These are phyloP conservation scores for Silurus asotus DNA, from an alignment of 2,113 vertebrate genomes.

Conservation along the genomic window DNA sequence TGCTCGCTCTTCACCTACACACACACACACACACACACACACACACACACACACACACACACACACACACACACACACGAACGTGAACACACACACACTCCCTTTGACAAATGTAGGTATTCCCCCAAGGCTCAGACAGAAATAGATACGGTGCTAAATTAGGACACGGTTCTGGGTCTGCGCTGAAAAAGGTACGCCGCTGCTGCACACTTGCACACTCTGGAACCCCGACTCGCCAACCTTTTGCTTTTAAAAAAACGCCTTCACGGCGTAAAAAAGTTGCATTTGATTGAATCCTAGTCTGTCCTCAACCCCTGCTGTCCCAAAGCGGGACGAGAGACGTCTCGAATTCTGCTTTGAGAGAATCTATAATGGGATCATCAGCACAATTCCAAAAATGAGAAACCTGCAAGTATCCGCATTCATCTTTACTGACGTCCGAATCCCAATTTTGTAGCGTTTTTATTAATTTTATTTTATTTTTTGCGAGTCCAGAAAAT, in stretches of 20 bases:
- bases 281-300: not conserved
- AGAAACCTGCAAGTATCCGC: not conserved
- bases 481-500: not conserved
- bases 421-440: not conserved
- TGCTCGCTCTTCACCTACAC: constrained; percentile 17
- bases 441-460: too few relatives aligned
- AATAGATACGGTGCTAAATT: constrained; percentile 76
- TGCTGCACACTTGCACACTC: not conserved
- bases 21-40: not conserved
- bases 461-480: not conserved
- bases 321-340: not conserved
- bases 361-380: not conserved
- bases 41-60: not conserved
- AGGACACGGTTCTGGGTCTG: constrained; percentile 59
- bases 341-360: not conserved
- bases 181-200: constrained; percentile 43
- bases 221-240: not conserved
- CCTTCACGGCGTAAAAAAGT: not conserved
- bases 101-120: constrained; percentile 68
- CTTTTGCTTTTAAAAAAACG: not conserved
- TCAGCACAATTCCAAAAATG: not conserved
- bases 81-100: constrained; percentile 31
- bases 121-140: constrained; percentile 67
- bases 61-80: not conserved
- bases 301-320: not conserved